phyloP scores from a whole-genome alignment of 2,888 invertebrate species.

The Idaea dimidiata region DNA sequence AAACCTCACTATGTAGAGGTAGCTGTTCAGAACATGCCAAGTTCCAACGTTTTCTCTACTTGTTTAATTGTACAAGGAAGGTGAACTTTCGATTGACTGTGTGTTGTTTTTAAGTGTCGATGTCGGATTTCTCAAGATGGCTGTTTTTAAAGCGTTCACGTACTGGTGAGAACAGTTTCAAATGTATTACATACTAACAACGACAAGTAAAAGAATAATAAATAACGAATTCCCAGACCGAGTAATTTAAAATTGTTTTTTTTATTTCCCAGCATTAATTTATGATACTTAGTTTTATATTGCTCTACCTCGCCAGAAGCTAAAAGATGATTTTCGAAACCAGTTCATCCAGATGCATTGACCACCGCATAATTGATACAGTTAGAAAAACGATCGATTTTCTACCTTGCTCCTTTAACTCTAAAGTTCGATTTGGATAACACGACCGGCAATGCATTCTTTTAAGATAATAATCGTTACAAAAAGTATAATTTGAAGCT shows the following conservation, averaged over 20 bases:
- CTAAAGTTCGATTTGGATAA: slow-evolving; percentile 40
- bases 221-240: background rate
- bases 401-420: slow-evolving; percentile 43
- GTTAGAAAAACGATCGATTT: slow-evolving; percentile 47
- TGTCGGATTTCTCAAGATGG: background rate
- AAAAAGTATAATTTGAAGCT: slow-evolving; percentile 50
- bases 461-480: slow-evolving; percentile 53
- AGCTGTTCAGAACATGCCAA: background rate
- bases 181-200: background rate
- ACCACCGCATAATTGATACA: slow-evolving; percentile 59
- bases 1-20: slow-evolving; percentile 6
- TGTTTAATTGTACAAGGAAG: background rate
- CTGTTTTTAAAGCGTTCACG: background rate
- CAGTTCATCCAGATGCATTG: slow-evolving; percentile 44
- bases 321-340: slow-evolving; percentile 36
- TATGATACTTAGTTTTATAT: slow-evolving; percentile 21
- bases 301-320: slow-evolving; percentile 29
- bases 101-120: background rate
- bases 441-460: slow-evolving; percentile 48
- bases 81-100: background rate
- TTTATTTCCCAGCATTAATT: background rate
- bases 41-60: background rate
- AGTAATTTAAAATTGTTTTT: background rate
- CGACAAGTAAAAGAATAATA: background rate
- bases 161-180: background rate